Evolutionary conservation across 2,797 vertebrate species (phyloP), one percentile per base, ranked within the genome.

Genomic region (Brachymystax lenok): DNA sequence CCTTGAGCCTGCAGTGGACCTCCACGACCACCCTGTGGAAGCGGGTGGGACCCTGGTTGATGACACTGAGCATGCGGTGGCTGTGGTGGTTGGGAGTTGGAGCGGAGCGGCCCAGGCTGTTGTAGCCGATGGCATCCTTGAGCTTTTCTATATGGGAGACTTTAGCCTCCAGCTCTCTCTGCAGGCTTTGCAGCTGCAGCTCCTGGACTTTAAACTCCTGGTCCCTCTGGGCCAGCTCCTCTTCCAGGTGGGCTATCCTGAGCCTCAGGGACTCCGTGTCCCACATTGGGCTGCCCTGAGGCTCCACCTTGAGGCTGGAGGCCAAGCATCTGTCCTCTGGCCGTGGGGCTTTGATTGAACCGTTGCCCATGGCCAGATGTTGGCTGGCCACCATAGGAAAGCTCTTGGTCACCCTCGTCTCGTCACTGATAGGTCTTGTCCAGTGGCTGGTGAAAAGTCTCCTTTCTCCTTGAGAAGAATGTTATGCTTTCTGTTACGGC

Each of bases 331-430:
- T 94, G 86, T 92, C 91, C 76, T 92, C 91, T 67, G 88, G 81
- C 80, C 74, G 88, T 27, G 90, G 84, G 89, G 89, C 90, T 94
- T 93, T 94, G 76, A 95, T 93, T 10, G 94, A 94, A 90, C 95
- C 95, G 59, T 95, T 95, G 88, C 95, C 95, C 95, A 95, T 95
- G 89, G 88, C 91, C 80, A 90, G 86, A 78, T 82, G 77, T 80
- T 84, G 86, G 79, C 86, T 81, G 82, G 80, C 83, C 87, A 94
- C 92, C 92, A 93, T 93, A 92, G 89, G 87, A 92, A 86, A 85
- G 77, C 52, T 64, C 81, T 74, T 28, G 27, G 68, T 80, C 56
- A 54, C 68, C 50, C 28, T 79, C 59, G 74, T 50, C 16, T 16
- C 1, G 28, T 14, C 40, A 78, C 66, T 63, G 19, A 75, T 46